Evolutionary conservation across 2,113 vertebrate species (phyloP), one percentile per base, ranked within the genome.

Genomic region (Choloepus hoffmanni): DNA sequence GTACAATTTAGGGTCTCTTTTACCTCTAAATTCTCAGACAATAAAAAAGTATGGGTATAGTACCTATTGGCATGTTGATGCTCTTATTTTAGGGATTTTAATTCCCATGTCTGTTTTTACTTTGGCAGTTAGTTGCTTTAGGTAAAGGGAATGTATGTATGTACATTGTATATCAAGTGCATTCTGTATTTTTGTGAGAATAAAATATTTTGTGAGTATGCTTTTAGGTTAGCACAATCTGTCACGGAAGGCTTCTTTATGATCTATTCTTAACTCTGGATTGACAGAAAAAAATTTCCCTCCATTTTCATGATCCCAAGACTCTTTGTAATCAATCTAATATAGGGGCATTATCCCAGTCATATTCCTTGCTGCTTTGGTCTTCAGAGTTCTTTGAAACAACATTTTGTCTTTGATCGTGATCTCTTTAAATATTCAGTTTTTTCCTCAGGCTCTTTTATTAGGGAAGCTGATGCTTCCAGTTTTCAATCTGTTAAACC

Each of bases 141-240:
- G 78, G 60, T 86, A 72, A 86, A 90, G n/a, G 60, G 40, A 67
- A 36, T 53, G 36, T 72, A n/a, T 55, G 5, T 43, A 4, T 65
- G 40, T 93, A 72, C 79, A 36, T 45, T 45, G 43, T 45, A 45
- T 45, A 45, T 45, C 43, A 82, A 92, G 28, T 78, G 6, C 30
- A 53, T 90, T 95, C 48, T 89, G 72, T 26, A 78, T 96, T 95
- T 90, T 84, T 21, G 3, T 81, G 58, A 94, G 40, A 94, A 90
- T 68, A 92, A 89, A 85, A 79, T 94, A 70, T 18, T 95, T 94
- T 84, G 60, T 2, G 12, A 83, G 23, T 60, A 58, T 45, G 68
- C 36, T 85, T 93, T 63, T 77, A 82, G 67, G 62, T 36, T 72
- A 92, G 74, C 53, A 81, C 78, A 36, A 4, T 90, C 86, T 95